Evolutionary conservation across 1,140 invertebrate species (phyloP).

Genomic region (Ericerus pela): DNA sequence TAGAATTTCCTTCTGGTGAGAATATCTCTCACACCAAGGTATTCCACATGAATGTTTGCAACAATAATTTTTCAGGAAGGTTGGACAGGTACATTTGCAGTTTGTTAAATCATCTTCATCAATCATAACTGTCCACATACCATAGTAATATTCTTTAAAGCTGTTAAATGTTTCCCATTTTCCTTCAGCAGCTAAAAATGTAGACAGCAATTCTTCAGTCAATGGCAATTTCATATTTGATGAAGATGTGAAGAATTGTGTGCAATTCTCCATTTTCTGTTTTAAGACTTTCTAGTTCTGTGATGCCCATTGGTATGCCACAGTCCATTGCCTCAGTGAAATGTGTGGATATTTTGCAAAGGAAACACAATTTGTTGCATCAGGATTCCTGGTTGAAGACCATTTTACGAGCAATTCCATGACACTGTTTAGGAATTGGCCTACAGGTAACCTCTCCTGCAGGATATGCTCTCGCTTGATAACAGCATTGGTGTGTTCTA

Average conservation of each 20-base stretch:
- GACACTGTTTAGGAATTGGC: constrained; percentile 1
- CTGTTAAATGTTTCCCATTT: background rate
- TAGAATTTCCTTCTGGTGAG: too few relatives aligned
- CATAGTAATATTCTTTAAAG: background rate
- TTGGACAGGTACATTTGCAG: background rate
- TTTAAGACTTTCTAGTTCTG: background rate
- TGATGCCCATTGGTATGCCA: background rate
- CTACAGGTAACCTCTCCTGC: background rate
- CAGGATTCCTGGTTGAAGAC: background rate
- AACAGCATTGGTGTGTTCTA: background rate
- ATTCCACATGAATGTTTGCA: too few relatives aligned
- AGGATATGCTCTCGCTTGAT: background rate
- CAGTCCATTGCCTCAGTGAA: background rate
- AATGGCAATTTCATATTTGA: background rate
- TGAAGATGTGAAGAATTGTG: background rate
- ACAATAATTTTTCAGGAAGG: background rate
- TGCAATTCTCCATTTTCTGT: background rate
- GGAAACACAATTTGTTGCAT: background rate
- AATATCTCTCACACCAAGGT: too few relatives aligned
- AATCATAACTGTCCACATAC: background rate
- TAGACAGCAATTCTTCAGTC: background rate
- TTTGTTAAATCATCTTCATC: background rate
- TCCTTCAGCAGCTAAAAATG: background rate
- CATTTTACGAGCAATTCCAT: background rate
- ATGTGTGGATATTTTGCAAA: background rate